Evolutionary conservation across 2,113 vertebrate species (phyloP), one percentile per base, ranked within the genome.

Genomic region (Parotia lawesii): DNA sequence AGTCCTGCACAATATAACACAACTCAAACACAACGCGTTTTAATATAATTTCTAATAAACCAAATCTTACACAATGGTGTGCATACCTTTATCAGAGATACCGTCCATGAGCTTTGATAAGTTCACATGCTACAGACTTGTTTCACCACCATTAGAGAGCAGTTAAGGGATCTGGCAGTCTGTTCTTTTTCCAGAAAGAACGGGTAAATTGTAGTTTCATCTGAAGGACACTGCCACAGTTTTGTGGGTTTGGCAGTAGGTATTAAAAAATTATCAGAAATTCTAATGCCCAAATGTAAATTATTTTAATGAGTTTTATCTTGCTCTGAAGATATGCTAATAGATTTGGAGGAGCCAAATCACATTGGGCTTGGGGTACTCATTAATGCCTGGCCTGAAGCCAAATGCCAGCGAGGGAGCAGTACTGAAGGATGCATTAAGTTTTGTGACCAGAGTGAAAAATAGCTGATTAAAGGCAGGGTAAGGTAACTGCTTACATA

Each of bases 321-420:
- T 90, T 87, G 75, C 93, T 86, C 82, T 91, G 85, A 91, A 91
- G 93, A 93, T 87, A 95, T 76, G 81, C 60, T 91, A 95, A 95
- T 94, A 76, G 71, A 58, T 58, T 50, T 77, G 87, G 67, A 90
- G 51, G 3, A 94, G 47, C 38, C 81, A 94, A 95, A 94, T 73
- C 91, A 79, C 89, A 89, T 1, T 8, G 64, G 75, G 64, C 60
- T 95, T 42, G 82, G 67, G 78, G 78, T 93, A 74, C 64, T 93
- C 85, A 89, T 83, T 94, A 95, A 76, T 47, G 67, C 56, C 48
- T 87, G 93, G 87, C 89, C 85, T 51, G 56, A 47, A 91, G 85
- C 89, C 94, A 87, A 85, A 56, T 4, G 29, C 57, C 58, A 74
- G 19, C 0, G 4, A 88, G 72, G 60, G 28, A 87, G 61, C 73